Evolutionary conservation across 2,797 vertebrate species (phyloP).

Genomic region (Darevskia nairensis): DNA sequence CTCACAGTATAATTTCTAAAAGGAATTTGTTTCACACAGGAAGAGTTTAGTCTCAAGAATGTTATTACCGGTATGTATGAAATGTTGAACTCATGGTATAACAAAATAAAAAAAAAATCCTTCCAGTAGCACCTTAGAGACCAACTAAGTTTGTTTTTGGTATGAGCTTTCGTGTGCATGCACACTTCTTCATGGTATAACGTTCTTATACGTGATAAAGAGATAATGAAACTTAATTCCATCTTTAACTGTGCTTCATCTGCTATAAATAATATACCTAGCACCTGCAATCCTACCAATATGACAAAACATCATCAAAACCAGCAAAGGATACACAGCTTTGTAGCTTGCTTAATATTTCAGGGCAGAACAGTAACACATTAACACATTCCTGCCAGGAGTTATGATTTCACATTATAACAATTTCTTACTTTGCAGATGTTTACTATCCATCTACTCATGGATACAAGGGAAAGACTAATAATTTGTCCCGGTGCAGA

Average conservation of each 20-base stretch:
- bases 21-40: not conserved
- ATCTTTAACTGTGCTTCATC: conserved; percentile 22
- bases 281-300: not conserved
- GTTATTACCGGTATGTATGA: not conserved
- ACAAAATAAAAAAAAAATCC: not conserved
- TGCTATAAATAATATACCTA: conserved; percentile 40
- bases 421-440: conserved; percentile 42
- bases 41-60: not conserved
- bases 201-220: not conserved
- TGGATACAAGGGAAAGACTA: conserved; percentile 36
- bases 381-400: conserved; percentile 39
- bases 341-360: conserved; percentile 37
- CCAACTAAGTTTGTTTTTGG: too few species aligned
- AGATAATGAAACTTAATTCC: conserved; percentile 9
- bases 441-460: not conserved
- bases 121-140: too few species aligned
- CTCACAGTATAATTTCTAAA: not conserved
- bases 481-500: not conserved
- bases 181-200: not conserved
- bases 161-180: too few species aligned
- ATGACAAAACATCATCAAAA: conserved; percentile 43
- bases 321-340: conserved; percentile 4
- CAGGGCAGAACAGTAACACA: conserved; percentile 30
- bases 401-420: conserved; percentile 20
- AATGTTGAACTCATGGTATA: not conserved